A percentile compares a stretch with the other conserved stretches of the same genome.
These are phyloP conservation scores for Aspidoscelis tigris DNA, from an alignment of 2,113 vertebrate genomes.

Conservation along the genomic window DNA sequence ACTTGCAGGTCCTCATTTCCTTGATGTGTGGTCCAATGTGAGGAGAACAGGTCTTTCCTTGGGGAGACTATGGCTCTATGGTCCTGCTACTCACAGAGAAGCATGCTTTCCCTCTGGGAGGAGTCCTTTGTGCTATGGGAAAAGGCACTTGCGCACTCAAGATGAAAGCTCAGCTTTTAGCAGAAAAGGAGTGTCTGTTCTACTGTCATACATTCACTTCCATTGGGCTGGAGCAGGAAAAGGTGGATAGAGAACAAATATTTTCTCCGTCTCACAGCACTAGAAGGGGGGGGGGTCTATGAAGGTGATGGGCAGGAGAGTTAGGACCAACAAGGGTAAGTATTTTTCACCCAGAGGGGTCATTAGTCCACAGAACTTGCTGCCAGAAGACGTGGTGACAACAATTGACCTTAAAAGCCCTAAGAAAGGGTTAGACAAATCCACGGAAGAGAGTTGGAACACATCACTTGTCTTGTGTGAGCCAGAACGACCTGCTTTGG, in stretches of 20 bases:
- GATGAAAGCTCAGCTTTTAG: background rate
- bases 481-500: too few relatives aligned
- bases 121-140: background rate
- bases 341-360: too few relatives aligned
- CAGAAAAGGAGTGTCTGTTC: background rate
- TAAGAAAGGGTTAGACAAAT: too few relatives aligned
- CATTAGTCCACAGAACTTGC: too few relatives aligned
- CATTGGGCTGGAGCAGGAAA: background rate
- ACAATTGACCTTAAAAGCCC: too few relatives aligned
- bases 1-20: constrained; percentile 59
- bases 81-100: rapidly evolving
- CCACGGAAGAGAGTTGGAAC: too few relatives aligned
- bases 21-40: constrained; percentile 54
- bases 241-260: too few relatives aligned
- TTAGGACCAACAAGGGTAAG: too few relatives aligned
- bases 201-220: background rate
- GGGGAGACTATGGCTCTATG: constrained; percentile 20
- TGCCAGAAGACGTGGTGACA: too few relatives aligned
- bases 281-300: too few relatives aligned
- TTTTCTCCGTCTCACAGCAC: too few relatives aligned
- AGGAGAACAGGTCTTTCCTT: constrained; percentile 17
- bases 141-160: rapidly evolving
- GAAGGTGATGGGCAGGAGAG: too few relatives aligned
- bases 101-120: background rate
- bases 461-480: background rate